These are phyloP conservation scores for Ips nitidus DNA, from an alignment of 1,140 invertebrate species.

Conservation along the genomic window DNA sequence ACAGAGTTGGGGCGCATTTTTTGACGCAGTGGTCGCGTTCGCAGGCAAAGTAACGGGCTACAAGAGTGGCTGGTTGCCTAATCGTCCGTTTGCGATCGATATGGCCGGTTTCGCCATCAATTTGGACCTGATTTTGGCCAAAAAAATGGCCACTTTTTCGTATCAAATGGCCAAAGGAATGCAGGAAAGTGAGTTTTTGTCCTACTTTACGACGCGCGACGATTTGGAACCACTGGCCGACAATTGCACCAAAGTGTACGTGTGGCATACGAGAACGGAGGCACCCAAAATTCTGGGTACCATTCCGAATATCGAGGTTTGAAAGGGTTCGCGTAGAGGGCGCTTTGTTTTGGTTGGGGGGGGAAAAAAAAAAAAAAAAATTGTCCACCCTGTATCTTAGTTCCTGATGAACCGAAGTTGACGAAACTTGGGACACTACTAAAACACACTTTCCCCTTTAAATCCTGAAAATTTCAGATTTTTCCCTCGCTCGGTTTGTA, in stretches of 20 bases:
- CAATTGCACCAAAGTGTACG: constrained; percentile 88
- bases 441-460: too few relatives aligned
- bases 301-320: constrained; percentile 77
- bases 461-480: too few relatives aligned
- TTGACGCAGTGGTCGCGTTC: not conserved
- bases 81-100: constrained; percentile 92
- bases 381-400: too few relatives aligned
- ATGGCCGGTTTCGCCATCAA: constrained; percentile 99
- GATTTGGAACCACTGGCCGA: constrained; percentile 88
- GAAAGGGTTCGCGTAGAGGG: constrained; percentile 28
- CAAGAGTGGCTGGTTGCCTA: constrained; percentile 82
- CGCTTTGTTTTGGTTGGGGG: not conserved
- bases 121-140: constrained; percentile 73
- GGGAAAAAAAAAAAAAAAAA: too few relatives aligned
- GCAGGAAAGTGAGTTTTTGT: constrained; percentile 89
- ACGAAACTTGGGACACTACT: too few relatives aligned
- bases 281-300: constrained; percentile 73
- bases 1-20: too few relatives aligned
- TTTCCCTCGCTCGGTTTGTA: too few relatives aligned
- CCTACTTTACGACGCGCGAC: constrained; percentile 73
- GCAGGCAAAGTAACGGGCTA: constrained; percentile 76
- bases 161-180: constrained; percentile 82
- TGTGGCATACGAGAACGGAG: constrained; percentile 97
- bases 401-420: too few relatives aligned
- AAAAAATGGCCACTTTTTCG: constrained; percentile 79